Percentiles rank a stretch among this genome's conserved stretches.
Evolutionary conservation across 2,888 invertebrate genomes (phyloP).

Genomic region (Mongoloraphidia duomilia): DNA sequence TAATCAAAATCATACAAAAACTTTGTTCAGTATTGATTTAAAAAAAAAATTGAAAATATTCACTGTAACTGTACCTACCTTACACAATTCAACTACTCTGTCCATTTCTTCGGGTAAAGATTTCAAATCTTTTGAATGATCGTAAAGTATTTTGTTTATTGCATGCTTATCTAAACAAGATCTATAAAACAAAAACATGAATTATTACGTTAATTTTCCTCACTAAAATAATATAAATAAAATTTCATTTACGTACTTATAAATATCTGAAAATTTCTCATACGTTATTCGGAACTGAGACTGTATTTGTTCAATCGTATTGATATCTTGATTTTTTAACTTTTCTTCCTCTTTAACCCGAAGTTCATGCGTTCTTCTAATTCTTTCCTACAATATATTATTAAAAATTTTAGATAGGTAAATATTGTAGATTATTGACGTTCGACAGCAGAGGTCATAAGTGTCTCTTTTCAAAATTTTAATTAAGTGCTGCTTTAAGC

Average conservation of each 20-base stretch:
- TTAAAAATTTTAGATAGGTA: neutral
- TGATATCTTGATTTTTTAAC: conserved; percentile 22
- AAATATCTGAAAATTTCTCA: conserved; percentile 36
- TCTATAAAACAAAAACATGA: too few relatives aligned
- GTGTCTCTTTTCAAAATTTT: neutral
- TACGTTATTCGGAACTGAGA: conserved; percentile 39
- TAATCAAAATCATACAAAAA: too few relatives aligned
- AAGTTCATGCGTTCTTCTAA: conserved; percentile 36
- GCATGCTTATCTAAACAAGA: conserved; percentile 28
- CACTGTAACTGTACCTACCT: conserved; percentile 11
- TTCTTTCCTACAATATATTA: conserved; percentile 27
- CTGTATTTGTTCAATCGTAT: conserved; percentile 41
- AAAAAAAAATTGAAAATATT: too few relatives aligned
- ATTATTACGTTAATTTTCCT: too few relatives aligned
- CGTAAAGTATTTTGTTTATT: conserved; percentile 30
- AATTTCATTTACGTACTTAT: conserved; percentile 16
- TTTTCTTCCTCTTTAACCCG: conserved; percentile 32
- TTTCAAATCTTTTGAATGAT: conserved; percentile 30
- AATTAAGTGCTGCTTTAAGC: neutral
- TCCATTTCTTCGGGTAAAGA: conserved; percentile 31
- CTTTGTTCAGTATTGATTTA: too few relatives aligned
- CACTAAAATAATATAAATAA: too few relatives aligned
- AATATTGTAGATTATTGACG: neutral
- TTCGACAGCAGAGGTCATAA: too few relatives aligned
- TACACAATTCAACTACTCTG: conserved; percentile 32